Base-by-base conservation (phyloP, 1,140 invertebrate genomes). In the Ctenoplectra terminalis region DNA sequence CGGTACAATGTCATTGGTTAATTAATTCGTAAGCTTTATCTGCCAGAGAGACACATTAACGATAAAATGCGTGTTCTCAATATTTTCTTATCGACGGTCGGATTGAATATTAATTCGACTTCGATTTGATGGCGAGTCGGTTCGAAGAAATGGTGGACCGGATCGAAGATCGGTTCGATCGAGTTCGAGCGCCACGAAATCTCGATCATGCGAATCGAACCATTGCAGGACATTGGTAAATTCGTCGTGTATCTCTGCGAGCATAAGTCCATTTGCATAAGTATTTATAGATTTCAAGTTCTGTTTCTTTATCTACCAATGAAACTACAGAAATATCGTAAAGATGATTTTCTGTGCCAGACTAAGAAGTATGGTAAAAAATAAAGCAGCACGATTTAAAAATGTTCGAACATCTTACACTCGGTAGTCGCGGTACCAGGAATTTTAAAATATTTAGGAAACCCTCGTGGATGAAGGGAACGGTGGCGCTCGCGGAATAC, bases 1-100 rank as follows among this genome's bases (percentile, higher is more conserved):
- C 4, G 31, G 54, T 40, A 66, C 58, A 67, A 58, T 48, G 50
- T 69, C 67, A 43, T 60, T 61, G 84, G 81, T 86, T 92, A 89
- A 92, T 92, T 92, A 91, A 91, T 90, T 87, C 85, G 90, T 87
- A 83, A 90, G 83, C 72, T 88, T 92, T 91, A 91, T 92, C 89
- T 81, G 31, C 43, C 66, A 40, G 48, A n/a, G 74, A 56, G 84
- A 89, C 81, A 77, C 78, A 73, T 78, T 60, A 48, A 76, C 83
- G 89, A 90, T 86, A 87, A 88, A 79, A 43, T 63, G 61, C 86
- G 66, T 87, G 87, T 91, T 89, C 73, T 48, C 79, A 85, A 86
- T 90, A 85, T 86, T 79, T 80, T 66, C 72, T 87, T 90, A 90
- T 89, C 85, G 76, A 29, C 20, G 60, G 46, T 54, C 15, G 46